These are phyloP conservation scores for Lasiurus cinereus DNA, from an alignment of 2,113 vertebrate species.

Conservation along the genomic window DNA sequence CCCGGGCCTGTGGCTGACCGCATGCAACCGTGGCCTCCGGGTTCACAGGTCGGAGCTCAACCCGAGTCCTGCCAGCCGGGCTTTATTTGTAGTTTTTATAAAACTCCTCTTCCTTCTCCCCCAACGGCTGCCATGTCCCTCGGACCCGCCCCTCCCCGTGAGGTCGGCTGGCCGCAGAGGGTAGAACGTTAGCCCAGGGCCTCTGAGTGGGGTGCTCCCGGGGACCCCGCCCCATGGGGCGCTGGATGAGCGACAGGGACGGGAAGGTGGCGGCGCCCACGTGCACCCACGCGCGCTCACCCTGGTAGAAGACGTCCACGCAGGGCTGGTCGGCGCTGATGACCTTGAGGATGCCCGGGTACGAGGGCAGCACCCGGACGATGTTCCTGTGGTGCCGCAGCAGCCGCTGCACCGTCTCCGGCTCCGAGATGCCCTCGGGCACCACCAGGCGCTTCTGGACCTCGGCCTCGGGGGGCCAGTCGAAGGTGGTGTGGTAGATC, in stretches of 20 bases:
- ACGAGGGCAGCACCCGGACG: constrained; percentile 87
- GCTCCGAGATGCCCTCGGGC: constrained; percentile 82
- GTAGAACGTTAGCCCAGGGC: background rate
- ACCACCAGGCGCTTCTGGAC: constrained; percentile 86
- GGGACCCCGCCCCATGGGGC: background rate
- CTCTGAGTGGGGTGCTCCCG: background rate
- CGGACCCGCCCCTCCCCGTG: no score
- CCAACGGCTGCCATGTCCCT: no score
- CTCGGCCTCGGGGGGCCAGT: constrained; percentile 86
- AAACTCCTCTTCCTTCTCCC: background rate
- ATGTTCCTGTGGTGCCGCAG: constrained; percentile 89
- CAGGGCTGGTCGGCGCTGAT: constrained; percentile 93
- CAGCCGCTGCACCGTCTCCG: constrained; percentile 84
- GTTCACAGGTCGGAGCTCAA: no score
- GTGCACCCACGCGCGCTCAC: constrained; percentile 75
- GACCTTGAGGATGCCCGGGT: constrained; percentile 87
- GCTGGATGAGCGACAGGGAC: no score
- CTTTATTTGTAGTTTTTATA: background rate
- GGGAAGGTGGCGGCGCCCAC: no score
- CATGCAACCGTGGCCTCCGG: no score
- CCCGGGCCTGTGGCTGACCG: no score
- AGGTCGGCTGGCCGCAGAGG: rapidly evolving
- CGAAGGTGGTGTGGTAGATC: constrained; percentile 93
- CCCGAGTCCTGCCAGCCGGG: no score
- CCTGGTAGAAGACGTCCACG: constrained; percentile 92